Conservation (phyloP, 2,113 vertebrate genomes). For the Pavo muticus region DNA sequence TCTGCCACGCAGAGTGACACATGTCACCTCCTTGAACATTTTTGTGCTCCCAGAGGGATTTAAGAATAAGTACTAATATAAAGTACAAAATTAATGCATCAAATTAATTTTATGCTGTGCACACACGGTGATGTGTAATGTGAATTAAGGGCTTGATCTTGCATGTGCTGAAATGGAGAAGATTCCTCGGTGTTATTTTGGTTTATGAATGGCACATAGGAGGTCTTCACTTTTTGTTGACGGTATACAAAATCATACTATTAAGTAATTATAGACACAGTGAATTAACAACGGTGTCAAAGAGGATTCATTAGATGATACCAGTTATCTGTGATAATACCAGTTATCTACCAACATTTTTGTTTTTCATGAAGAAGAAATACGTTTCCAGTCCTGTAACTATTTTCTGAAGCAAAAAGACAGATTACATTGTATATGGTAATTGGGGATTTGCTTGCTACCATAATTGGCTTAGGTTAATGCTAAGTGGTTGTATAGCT, state of each 20-base stretch:
- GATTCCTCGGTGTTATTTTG: constrained; percentile 11
- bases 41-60: not conserved
- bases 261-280: not conserved
- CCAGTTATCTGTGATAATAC: not conserved
- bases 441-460: not conserved
- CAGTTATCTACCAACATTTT: not conserved
- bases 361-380: not conserved
- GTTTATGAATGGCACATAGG: not conserved
- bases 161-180: not conserved
- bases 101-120: constrained; percentile 26
- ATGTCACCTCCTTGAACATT: not conserved
- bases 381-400: not conserved
- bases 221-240: not conserved
- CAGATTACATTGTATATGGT: not conserved
- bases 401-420: not conserved
- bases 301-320: not conserved
- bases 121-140: not conserved
- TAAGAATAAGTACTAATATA: constrained; percentile 13
- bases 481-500: not conserved
- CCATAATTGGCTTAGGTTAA: not conserved
- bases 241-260: not conserved
- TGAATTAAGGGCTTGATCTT: not conserved
- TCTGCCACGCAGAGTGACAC: not conserved
- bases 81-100: constrained; percentile 19
- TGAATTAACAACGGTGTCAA: not conserved